These are phyloP conservation scores for Drosophila mimetica DNA, from an alignment of 2,888 invertebrate genomes.

Conservation along the genomic window DNA sequence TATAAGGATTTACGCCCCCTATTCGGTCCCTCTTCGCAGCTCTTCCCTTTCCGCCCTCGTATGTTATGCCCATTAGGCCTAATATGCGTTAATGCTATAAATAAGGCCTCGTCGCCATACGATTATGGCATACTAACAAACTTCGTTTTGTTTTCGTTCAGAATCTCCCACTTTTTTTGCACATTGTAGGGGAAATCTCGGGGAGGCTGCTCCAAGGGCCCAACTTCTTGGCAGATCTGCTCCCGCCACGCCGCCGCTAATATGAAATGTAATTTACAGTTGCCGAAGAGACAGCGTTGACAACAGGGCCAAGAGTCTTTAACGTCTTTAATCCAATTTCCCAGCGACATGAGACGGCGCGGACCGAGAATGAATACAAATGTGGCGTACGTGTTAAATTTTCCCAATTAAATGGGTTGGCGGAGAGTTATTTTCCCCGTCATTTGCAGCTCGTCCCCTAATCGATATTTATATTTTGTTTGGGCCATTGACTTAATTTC, in stretches of 20 bases:
- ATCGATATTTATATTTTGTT: slow-evolving; percentile 77
- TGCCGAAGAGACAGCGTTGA: slow-evolving; percentile 44
- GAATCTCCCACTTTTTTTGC: slow-evolving; percentile 20
- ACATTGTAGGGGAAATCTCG: slow-evolving; percentile 15
- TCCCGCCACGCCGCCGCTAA: slow-evolving; percentile 21
- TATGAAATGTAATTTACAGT: slow-evolving; percentile 74
- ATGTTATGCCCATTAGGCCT: slow-evolving; percentile 75
- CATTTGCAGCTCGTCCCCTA: slow-evolving; percentile 56
- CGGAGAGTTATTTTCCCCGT: slow-evolving; percentile 42
- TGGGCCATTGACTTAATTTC: slow-evolving; percentile 75
- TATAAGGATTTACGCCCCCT: slow-evolving; percentile 57
- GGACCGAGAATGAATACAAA: slow-evolving; percentile 81
- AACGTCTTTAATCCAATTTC: slow-evolving; percentile 78
- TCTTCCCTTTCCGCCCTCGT: slow-evolving; percentile 27
- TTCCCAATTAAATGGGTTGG: slow-evolving; percentile 82
- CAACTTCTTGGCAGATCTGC: not conserved
- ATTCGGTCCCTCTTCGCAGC: not conserved
- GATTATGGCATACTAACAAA: slow-evolving; percentile 78
- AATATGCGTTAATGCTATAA: slow-evolving; percentile 77
- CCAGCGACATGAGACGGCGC: slow-evolving; percentile 58
- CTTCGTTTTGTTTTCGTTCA: slow-evolving; percentile 41
- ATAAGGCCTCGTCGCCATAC: slow-evolving; percentile 70
- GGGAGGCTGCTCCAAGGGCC: not conserved
- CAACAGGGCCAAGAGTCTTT: slow-evolving; percentile 54
- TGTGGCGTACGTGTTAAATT: slow-evolving; percentile 82